Conservation (phyloP, 1,140 invertebrate species). For the Pararge aegeria region DNA sequence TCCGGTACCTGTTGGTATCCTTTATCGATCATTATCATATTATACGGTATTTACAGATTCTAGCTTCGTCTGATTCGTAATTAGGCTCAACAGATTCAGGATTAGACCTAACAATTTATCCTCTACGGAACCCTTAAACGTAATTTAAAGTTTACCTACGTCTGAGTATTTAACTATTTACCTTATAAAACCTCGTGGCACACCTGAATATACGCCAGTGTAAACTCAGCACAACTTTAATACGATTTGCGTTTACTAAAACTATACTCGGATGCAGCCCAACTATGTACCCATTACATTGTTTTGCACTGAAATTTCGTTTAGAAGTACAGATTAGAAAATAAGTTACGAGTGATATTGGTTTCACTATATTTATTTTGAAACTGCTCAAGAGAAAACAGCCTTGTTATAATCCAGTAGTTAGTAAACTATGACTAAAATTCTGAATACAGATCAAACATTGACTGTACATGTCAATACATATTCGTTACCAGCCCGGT, state of each 20-base stretch:
- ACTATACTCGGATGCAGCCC: slow-evolving; percentile 7
- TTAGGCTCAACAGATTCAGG: no score
- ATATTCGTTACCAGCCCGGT: no score
- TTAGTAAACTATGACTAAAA: no score
- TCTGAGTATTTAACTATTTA: neutral
- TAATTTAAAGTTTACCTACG: neutral
- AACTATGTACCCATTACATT: slow-evolving; percentile 2
- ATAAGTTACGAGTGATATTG: neutral
- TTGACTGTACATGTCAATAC: no score
- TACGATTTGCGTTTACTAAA: slow-evolving; percentile 41
- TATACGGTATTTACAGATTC: no score
- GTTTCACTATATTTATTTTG: neutral
- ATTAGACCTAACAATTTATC: no score
- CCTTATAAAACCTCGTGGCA: neutral
- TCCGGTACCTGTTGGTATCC: no score
- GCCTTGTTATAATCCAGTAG: no score
- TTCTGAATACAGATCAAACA: no score
- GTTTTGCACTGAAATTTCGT: neutral
- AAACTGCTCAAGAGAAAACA: no score
- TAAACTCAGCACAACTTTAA: slow-evolving; percentile 52
- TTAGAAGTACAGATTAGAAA: neutral
- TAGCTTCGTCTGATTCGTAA: no score
- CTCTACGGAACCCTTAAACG: neutral
- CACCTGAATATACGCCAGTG: slow-evolving; percentile 41
- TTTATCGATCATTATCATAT: no score